Percentiles rank a stretch among this genome's conserved stretches.
phyloP scores from a whole-genome alignment of 1,140 invertebrate genomes.

The Ceratina australensis region DNA sequence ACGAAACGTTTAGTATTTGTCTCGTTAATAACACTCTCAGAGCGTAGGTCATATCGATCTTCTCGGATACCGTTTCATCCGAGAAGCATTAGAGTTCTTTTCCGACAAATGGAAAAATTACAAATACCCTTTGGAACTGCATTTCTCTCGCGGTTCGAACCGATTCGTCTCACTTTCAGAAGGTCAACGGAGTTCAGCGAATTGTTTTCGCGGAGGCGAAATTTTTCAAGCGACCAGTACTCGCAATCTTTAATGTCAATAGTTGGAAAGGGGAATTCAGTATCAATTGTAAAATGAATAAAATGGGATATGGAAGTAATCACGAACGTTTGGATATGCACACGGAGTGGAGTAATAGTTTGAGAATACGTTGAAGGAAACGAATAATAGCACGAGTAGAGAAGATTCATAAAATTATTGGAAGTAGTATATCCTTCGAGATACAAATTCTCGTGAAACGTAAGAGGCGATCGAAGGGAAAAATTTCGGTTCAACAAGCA shows the following conservation, averaged over 20 bases:
- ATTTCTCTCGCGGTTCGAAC: not conserved
- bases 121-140: slow-evolving; percentile 1
- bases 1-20: slow-evolving; percentile 34
- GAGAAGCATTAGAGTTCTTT: not conserved
- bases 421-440: not conserved
- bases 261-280: not conserved
- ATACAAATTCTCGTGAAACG: not conserved
- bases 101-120: not conserved
- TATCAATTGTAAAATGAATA: not conserved
- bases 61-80: not conserved
- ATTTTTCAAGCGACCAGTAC: not conserved
- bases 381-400: too few species aligned
- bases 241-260: not conserved
- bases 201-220: not conserved
- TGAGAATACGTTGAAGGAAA: too few species aligned
- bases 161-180: not conserved
- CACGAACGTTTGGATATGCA: too few species aligned
- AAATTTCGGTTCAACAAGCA: not conserved
- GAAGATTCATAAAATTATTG: too few species aligned
- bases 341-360: too few species aligned
- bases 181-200: not conserved
- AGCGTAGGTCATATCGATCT: slow-evolving; percentile 1
- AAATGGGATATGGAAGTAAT: too few species aligned
- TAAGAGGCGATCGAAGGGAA: not conserved
- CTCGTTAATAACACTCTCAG: slow-evolving; percentile 51